Percentiles rank a stretch among this genome's conserved stretches.
Evolutionary conservation across 2,113 vertebrate genomes (phyloP).

Genomic region (Neolamprologus devosi): DNA sequence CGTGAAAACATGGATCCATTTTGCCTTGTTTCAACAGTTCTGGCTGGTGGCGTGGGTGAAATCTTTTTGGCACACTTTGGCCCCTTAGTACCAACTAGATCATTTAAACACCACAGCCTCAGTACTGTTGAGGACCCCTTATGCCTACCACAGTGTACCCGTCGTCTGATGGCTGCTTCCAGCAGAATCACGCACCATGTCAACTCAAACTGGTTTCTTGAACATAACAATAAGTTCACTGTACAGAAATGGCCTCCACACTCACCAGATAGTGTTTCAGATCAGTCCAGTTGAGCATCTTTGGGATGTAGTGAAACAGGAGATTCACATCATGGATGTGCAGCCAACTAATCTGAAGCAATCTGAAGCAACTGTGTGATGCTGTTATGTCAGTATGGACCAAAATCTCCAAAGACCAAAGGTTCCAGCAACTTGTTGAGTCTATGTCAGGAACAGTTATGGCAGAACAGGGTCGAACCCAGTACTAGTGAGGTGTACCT

Average conservation of each 20-base stretch:
- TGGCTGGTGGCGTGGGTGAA: not conserved
- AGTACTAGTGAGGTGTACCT: not conserved
- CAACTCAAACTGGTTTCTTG: not conserved
- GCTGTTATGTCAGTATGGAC: not conserved
- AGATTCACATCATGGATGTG: not conserved
- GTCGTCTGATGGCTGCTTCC: not conserved
- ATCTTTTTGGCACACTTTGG: not conserved
- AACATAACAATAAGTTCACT: not conserved
- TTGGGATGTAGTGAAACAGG: not conserved
- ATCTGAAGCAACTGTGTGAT: not conserved
- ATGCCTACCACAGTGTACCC: not conserved
- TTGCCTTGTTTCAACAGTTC: not conserved
- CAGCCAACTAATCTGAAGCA: not conserved
- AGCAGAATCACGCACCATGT: not conserved
- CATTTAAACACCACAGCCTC: not conserved
- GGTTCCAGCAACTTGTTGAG: not conserved
- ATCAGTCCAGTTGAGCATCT: not conserved
- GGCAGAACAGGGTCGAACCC: not conserved
- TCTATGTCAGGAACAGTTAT: not conserved
- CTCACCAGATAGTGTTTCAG: not conserved
- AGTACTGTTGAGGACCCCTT: not conserved
- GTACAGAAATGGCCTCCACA: not conserved
- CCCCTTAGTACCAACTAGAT: not conserved
- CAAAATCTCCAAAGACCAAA: not conserved
- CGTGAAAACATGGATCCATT: not conserved